A percentile compares a stretch with the other conserved stretches of the same genome.
phyloP scores from a whole-genome alignment of 2,113 vertebrate species.

The Hoplias malabaricus region DNA sequence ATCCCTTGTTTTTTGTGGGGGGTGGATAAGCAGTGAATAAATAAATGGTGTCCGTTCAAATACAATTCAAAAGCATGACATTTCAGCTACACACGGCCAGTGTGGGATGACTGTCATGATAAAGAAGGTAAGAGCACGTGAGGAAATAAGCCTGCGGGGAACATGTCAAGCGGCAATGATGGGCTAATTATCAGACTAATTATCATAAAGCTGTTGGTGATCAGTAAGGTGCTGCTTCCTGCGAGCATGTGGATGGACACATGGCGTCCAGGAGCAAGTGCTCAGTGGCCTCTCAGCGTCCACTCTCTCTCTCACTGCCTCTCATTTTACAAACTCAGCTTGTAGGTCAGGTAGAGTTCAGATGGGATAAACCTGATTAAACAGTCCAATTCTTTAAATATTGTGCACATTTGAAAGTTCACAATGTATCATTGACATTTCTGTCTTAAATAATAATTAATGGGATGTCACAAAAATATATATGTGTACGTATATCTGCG shows the following conservation, averaged over 20 bases:
- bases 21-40: too few species aligned
- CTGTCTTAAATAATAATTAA: too few species aligned
- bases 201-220: constrained; percentile 16
- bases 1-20: too few species aligned
- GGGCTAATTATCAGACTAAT: constrained; percentile 31
- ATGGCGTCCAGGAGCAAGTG: background rate
- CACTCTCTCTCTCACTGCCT: background rate
- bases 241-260: background rate
- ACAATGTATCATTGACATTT: too few species aligned
- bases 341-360: background rate
- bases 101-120: background rate
- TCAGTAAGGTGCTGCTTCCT: constrained; percentile 11
- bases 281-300: background rate
- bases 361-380: background rate
- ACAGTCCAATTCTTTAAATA: too few species aligned
- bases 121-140: background rate
- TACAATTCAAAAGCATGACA: too few species aligned
- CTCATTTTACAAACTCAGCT: background rate
- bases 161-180: constrained; percentile 41
- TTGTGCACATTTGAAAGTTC: too few species aligned
- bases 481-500: too few species aligned
- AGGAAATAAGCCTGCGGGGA: background rate
- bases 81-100: background rate
- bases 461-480: too few species aligned
- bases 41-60: too few species aligned